Conservation (phyloP, 2,888 invertebrate species). For the Incurvaria masculella region DNA sequence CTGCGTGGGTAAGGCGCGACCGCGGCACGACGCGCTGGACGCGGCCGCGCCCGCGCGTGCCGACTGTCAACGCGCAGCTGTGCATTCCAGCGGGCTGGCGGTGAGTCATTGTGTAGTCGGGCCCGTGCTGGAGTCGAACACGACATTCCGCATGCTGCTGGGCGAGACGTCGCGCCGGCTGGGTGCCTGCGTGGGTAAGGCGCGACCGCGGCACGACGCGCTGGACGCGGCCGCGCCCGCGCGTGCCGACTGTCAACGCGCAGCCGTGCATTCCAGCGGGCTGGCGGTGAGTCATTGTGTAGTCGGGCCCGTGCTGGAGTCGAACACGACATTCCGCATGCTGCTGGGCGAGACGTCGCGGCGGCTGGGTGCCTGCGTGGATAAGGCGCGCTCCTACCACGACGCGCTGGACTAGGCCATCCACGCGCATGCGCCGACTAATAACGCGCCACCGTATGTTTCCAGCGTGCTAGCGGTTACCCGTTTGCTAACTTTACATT, state of each 20-base stretch:
- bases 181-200: slow-evolving; percentile 83
- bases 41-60: slow-evolving; percentile 72
- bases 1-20: slow-evolving; percentile 85
- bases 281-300: slow-evolving; percentile 70
- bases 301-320: slow-evolving; percentile 63
- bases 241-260: slow-evolving; percentile 81
- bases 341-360: slow-evolving; percentile 82
- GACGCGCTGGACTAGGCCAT: slow-evolving; percentile 77
- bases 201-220: slow-evolving; percentile 88
- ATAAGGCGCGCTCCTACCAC: slow-evolving; percentile 87
- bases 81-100: slow-evolving; percentile 88
- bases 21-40: slow-evolving; percentile 83
- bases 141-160: slow-evolving; percentile 82
- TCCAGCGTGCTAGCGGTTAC: slow-evolving; percentile 86
- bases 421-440: slow-evolving; percentile 78
- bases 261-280: slow-evolving; percentile 89
- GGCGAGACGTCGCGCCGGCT: slow-evolving; percentile 82
- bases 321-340: slow-evolving; percentile 86
- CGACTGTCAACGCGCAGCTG: slow-evolving; percentile 88
- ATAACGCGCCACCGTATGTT: slow-evolving; percentile 86
- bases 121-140: slow-evolving; percentile 78
- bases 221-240: slow-evolving; percentile 73
- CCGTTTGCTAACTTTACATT: too few species aligned
- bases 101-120: slow-evolving; percentile 42
- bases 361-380: slow-evolving; percentile 80